phyloP scores from a whole-genome alignment of 1,140 invertebrate genomes.

The Medauroidea extradentata region DNA sequence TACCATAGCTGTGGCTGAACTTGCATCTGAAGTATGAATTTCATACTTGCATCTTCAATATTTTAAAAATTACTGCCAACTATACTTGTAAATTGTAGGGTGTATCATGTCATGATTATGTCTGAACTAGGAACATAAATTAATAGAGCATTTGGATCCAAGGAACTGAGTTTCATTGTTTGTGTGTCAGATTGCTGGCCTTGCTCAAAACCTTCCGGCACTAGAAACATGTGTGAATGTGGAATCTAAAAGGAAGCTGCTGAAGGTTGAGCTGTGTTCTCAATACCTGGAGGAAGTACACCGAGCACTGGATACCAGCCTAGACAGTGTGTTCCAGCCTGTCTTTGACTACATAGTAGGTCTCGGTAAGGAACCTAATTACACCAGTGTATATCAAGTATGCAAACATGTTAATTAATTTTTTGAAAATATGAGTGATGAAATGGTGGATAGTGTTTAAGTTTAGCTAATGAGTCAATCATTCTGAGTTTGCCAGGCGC shows the following conservation, averaged over 20 bases:
- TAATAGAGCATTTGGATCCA: background rate
- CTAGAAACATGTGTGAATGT: constrained; percentile 43
- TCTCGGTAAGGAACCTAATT: too few relatives aligned
- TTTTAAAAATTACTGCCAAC: background rate
- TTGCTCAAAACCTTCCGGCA: constrained; percentile 42
- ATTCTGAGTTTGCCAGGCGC: too few relatives aligned
- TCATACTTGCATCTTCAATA: background rate
- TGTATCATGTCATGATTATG: too few relatives aligned
- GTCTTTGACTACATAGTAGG: constrained; percentile 37
- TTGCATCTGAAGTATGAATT: constrained; percentile 12
- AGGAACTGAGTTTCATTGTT: background rate
- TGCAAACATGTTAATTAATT: too few relatives aligned
- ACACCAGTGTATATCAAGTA: too few relatives aligned
- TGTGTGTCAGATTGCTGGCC: constrained; percentile 37
- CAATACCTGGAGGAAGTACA: constrained; percentile 36
- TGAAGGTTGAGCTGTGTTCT: constrained; percentile 35
- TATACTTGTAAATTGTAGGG: too few relatives aligned
- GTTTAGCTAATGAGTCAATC: too few relatives aligned
- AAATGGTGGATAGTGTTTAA: too few relatives aligned
- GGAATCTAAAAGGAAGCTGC: constrained; percentile 23
- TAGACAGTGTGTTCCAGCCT: constrained; percentile 36
- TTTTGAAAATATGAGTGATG: too few relatives aligned
- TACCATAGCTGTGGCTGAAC: too few relatives aligned
- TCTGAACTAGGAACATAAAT: background rate
- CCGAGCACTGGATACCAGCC: constrained; percentile 31